Base-by-base conservation (phyloP, 2,113 vertebrate genomes). In the Leucoraja erinaceus region DNA sequence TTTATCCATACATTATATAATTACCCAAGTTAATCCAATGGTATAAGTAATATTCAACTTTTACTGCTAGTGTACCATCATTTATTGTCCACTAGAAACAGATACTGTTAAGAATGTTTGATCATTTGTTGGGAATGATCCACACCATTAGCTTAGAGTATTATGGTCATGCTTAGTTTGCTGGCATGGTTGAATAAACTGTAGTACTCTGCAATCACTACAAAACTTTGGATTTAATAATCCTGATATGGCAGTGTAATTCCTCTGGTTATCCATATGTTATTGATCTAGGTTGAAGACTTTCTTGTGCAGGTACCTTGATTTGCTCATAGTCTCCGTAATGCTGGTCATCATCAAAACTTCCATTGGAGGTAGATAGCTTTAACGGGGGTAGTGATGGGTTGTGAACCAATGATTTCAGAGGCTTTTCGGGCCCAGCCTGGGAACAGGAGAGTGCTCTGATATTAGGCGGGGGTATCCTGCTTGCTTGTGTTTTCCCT, bases 361-460 rank as follows among this genome's bases (percentile, higher is more conserved):
- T 97, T 94, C 98, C 98, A 0, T 99, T 99, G 95, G 98, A 99
- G 96, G 98, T 98, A 96, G 98, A 96, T 95, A 97, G 95, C 95
- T 98, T 99, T 95, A 98, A 94, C 92, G 97, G 96, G 95, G 96
- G 96, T 95, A 97, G 95, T 93, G 97, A 96, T 31, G 96, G 96
- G 95, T 96, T 97, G 94, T 97, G 96, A 94, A 95, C 94, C 74
- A 96, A 96, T 79, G 97, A 97, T 47, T 97, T 97, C 3, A 96
- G 94, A 90, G 96, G 95, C 95, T 97, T 95, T 93, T 99, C 98
- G 93, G 97, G 94, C 94, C 97, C 94, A 93, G 96, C 93, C 31
- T 97, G 96, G 68, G 96, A 95, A 8, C 97, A 97, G 7, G 98
- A 99, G 88, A 97, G 97, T 92, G 98, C 98, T 76, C 98, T 96